Conservation (phyloP, 2,113 vertebrate genomes). For the Crotalus helleri region DNA sequence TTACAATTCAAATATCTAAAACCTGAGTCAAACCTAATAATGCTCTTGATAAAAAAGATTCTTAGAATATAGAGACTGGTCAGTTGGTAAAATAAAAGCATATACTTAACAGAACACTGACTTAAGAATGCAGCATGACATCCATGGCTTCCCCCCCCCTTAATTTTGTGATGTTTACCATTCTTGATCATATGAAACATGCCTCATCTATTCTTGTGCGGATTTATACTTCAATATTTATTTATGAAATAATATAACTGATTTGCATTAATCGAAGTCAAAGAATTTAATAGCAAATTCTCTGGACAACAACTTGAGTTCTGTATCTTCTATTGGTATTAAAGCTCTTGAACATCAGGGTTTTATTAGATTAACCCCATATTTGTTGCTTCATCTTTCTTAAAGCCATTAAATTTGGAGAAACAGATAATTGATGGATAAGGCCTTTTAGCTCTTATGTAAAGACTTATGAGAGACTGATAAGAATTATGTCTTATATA, state of each 20-base stretch:
- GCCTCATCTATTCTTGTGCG: slow-evolving; percentile 22
- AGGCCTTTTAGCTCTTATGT: not conserved
- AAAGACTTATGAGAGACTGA: not conserved
- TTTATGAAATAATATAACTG: not conserved
- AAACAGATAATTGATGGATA: not conserved
- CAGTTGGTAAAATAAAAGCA: slow-evolving; percentile 29
- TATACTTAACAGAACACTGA: slow-evolving; percentile 4
- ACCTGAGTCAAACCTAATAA: slow-evolving; percentile 62
- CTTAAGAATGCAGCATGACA: not conserved
- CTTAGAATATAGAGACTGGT: slow-evolving; percentile 27
- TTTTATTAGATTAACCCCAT: not conserved
- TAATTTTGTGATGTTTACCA: not conserved
- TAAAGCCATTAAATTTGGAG: not conserved
- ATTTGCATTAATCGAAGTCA: not conserved
- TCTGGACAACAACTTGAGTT: slow-evolving; percentile 6
- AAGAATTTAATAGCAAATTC: not conserved
- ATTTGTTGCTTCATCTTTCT: slow-evolving; percentile 3
- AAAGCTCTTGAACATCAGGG: slow-evolving; percentile 20
- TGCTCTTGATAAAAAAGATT: not conserved
- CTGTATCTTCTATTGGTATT: not conserved
- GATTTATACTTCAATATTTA: slow-evolving; percentile 6
- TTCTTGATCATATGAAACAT: slow-evolving; percentile 1
- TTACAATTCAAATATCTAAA: slow-evolving; percentile 49
- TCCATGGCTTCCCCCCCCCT: not conserved
- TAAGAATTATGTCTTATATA: not conserved